These are phyloP conservation scores for Rhimphoctona megacephalus DNA, from an alignment of 2,888 invertebrate genomes.

Conservation along the genomic window DNA sequence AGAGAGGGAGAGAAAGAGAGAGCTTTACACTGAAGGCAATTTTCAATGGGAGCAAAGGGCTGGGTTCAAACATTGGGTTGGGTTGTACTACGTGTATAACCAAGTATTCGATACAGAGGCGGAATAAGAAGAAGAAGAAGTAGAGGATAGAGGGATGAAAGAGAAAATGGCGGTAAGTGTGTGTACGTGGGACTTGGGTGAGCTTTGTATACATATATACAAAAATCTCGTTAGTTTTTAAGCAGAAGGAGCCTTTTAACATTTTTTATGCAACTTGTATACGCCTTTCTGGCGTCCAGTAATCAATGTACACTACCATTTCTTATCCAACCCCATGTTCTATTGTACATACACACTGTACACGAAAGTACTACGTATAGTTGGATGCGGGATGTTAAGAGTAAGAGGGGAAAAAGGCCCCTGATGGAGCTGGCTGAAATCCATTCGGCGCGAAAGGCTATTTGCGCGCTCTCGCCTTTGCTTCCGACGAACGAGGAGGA, in stretches of 20 bases:
- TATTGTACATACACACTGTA: conserved; percentile 4
- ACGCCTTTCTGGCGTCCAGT: background rate
- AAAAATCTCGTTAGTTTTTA: background rate
- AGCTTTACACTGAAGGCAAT: conserved; percentile 69
- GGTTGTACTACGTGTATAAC: conserved; percentile 21
- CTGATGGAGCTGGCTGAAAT: conserved; percentile 73
- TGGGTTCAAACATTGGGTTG: conserved; percentile 44
- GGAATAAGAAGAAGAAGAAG: conserved; percentile 17
- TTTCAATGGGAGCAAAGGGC: conserved; percentile 37
- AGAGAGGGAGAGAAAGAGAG: conserved; percentile 24
- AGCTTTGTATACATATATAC: background rate
- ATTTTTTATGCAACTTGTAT: background rate
- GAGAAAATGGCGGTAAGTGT: background rate
- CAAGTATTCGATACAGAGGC: conserved; percentile 23
- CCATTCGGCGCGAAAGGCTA: conserved; percentile 73
- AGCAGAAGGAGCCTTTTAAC: background rate
- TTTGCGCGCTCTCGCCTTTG: conserved; percentile 65
- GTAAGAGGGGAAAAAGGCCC: conserved; percentile 53
- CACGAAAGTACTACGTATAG: conserved; percentile 33
- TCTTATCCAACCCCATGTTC: background rate
- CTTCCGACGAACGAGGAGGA: conserved; percentile 33
- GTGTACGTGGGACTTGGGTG: background rate
- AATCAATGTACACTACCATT: background rate
- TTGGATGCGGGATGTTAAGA: conserved; percentile 49
- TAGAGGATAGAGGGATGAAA: conserved; percentile 15